Evolutionary conservation across 1,140 invertebrate genomes (phyloP).

Genomic region (Acromyrmex heyeri): DNA sequence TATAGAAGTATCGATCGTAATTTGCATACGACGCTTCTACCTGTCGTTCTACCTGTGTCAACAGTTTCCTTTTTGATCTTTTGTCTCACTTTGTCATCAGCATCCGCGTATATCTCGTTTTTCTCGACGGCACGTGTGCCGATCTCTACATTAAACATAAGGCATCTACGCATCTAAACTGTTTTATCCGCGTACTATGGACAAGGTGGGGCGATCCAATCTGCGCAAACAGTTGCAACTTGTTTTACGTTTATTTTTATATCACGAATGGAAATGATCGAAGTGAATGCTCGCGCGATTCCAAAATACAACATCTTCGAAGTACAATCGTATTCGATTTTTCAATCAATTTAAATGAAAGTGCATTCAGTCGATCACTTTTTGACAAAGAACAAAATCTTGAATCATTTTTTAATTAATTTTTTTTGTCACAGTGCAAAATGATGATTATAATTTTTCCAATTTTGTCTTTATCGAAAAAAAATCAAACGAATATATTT

Average conservation of each 20-base stretch:
- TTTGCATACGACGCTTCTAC: neutral
- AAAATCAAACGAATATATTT: neutral
- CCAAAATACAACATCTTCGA: neutral
- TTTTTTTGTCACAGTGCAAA: neutral
- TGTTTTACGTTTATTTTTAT: neutral
- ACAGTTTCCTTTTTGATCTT: slow-evolving; percentile 2
- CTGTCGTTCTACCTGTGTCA: neutral
- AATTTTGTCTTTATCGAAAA: neutral
- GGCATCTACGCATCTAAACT: neutral
- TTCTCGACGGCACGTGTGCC: neutral
- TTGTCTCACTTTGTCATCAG: slow-evolving; percentile 3
- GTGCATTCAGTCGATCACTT: neutral
- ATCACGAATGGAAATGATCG: neutral
- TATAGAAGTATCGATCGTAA: neutral
- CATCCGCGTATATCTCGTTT: neutral
- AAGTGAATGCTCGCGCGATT: neutral
- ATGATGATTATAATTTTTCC: neutral
- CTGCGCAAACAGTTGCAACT: neutral
- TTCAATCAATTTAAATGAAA: neutral
- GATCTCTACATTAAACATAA: slow-evolving; percentile 65
- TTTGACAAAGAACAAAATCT: neutral
- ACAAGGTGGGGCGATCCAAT: slow-evolving; percentile 13
- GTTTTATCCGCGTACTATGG: slow-evolving; percentile 10
- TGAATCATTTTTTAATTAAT: neutral
- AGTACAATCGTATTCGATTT: neutral